phyloP scores from a whole-genome alignment of 2,113 vertebrate species.

The Pluvianellus socialis region DNA sequence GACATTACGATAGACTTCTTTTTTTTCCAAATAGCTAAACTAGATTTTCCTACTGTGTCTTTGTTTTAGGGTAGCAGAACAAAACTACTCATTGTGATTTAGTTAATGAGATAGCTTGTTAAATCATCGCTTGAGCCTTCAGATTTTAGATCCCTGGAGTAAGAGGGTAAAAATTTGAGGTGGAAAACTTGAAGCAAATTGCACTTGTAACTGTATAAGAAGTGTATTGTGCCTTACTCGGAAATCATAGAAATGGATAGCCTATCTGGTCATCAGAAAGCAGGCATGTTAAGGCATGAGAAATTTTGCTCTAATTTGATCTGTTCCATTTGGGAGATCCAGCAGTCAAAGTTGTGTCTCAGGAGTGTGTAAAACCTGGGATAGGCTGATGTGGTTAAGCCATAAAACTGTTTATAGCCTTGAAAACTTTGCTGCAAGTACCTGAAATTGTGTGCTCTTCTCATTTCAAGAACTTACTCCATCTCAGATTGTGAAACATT shows the following conservation, averaged over 20 bases:
- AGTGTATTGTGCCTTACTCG: neutral
- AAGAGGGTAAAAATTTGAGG: neutral
- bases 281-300: neutral
- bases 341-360: neutral
- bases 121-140: neutral
- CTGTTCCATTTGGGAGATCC: neutral
- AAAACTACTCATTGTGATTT: fast-evolving
- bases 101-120: neutral
- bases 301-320: neutral
- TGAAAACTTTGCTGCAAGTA: neutral
- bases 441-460: neutral
- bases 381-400: neutral
- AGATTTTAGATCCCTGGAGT: neutral
- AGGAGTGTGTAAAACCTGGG: neutral
- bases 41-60: neutral
- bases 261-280: neutral
- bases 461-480: neutral
- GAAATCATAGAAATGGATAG: neutral
- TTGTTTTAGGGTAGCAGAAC: neutral
- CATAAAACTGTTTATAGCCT: neutral
- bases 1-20: neutral
- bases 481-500: neutral
- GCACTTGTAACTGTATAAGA: neutral
- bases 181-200: neutral
- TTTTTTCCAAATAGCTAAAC: neutral